Evolutionary conservation across 2,113 vertebrate species (phyloP), one percentile per base, ranked within the genome.

Genomic region (Dryoscopus gambensis): DNA sequence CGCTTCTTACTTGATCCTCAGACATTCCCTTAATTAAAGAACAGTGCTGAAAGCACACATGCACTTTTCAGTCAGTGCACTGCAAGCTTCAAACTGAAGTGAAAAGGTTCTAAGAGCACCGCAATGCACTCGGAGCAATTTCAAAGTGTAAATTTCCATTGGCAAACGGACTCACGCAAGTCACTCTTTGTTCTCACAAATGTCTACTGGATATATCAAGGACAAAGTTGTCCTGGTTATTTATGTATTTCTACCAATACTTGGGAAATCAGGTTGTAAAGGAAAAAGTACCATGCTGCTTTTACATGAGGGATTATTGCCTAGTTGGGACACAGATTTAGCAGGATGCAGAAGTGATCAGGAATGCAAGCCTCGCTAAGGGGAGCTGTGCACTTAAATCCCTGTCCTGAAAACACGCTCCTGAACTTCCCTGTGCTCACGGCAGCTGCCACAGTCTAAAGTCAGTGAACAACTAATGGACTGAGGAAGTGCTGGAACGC

Each of bases 121-220:
- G 65, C 77, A 84, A 49, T 84, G 53, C 44, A 90, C 91, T 84
- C 3, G 0, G 53, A 95, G 74, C 74, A 91, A 82, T 87, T 86
- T 53, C 62, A 22, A 96, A 80, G 88, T 95, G 96, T 92, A 96
- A 96, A 95, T 97, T 95, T 95, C 94, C 91, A 95, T 35, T 95
- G 96, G 94, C 95, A 97, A 91, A 94, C 3, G 6, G 87, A 77
- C 78, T 70, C 71, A 50, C 2, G 18, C 74, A 95, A 94, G 84
- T 95, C 94, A 85, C 55, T 95, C 85, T 90, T 92, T 93, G 75
- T 96, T 95, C 90, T 96, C 94, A 91, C 87, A 31, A 77, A 69
- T 39, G 80, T 69, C 93, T 94, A 14, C 9, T 62, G 81, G 78
- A 85, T 64, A 10, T 28, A 95, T 83, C 81, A 74, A 94, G 87